Conservation (phyloP, 2,113 vertebrate species). For the Thalassoma bifasciatum region DNA sequence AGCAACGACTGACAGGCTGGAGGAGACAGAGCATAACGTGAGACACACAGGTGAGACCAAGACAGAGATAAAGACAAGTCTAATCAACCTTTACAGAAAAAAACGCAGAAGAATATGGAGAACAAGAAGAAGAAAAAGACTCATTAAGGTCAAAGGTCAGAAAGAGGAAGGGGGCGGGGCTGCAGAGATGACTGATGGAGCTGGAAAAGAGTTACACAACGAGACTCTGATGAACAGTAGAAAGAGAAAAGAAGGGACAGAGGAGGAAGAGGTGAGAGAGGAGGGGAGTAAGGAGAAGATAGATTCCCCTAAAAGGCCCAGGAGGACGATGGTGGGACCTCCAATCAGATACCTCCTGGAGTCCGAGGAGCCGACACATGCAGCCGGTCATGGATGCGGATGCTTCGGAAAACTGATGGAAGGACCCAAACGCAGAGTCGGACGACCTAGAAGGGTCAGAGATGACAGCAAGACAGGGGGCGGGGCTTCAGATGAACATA, state of each 20-base stretch:
- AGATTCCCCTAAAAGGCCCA: background rate
- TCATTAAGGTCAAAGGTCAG: too few relatives aligned
- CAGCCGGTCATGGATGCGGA: background rate
- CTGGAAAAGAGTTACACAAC: too few relatives aligned
- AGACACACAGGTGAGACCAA: too few relatives aligned
- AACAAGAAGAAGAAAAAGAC: too few relatives aligned
- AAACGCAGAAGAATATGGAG: too few relatives aligned
- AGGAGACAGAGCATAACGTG: too few relatives aligned
- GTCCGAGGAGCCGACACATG: slow-evolving; percentile 12
- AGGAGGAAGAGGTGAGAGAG: background rate
- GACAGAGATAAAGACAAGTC: too few relatives aligned
- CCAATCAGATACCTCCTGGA: slow-evolving; percentile 34
- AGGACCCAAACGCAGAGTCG: too few relatives aligned
- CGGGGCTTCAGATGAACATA: background rate
- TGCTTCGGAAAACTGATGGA: background rate
- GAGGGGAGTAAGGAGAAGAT: background rate
- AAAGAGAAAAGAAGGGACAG: background rate
- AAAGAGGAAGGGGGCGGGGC: background rate
- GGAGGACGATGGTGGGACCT: background rate
- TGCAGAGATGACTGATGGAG: background rate
- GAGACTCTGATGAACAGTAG: background rate
- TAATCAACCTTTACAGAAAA: too few relatives aligned
- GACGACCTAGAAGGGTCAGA: background rate
- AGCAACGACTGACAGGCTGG: too few relatives aligned
- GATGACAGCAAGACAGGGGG: background rate